These are phyloP conservation scores for Myripristis jacobus DNA, from an alignment of 2,797 vertebrate species.

Conservation along the genomic window DNA sequence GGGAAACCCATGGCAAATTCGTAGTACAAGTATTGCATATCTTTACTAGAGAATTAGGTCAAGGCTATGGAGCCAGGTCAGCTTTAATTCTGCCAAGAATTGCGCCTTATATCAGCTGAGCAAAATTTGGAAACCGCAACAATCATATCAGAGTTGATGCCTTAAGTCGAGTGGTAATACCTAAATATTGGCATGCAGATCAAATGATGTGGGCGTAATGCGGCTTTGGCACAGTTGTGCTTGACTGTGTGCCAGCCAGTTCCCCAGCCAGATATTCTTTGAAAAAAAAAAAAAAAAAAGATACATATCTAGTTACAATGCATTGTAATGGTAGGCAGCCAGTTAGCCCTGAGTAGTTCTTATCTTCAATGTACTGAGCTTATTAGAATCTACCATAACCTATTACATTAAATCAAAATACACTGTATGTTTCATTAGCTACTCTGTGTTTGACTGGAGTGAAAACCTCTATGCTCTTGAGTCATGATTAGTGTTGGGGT, in stretches of 20 bases:
- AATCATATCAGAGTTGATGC: conserved; percentile 9
- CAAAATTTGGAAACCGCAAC: conserved; percentile 34
- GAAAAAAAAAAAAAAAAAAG: neutral
- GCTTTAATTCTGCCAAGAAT: conserved; percentile 32
- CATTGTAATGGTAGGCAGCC: neutral
- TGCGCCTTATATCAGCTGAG: conserved; percentile 19
- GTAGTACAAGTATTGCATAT: neutral
- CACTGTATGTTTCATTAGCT: too few relatives aligned
- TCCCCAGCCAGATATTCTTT: neutral
- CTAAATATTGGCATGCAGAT: conserved; percentile 14
- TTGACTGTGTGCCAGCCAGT: conserved; percentile 10
- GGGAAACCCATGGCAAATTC: too few relatives aligned
- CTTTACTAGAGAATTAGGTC: conserved; percentile 25
- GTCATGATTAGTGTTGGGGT: too few relatives aligned
- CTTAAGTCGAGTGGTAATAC: conserved; percentile 7
- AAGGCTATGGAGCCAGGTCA: neutral
- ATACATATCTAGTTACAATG: neutral
- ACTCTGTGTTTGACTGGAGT: too few relatives aligned
- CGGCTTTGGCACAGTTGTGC: neutral
- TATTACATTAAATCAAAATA: neutral
- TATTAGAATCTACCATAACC: neutral
- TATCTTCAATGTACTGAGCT: neutral
- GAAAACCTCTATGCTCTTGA: too few relatives aligned
- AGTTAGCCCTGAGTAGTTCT: neutral
- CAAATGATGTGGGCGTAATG: conserved; percentile 1